These are phyloP conservation scores for Batillaria attramentaria DNA, from an alignment of 1,140 invertebrate genomes.

Conservation along the genomic window DNA sequence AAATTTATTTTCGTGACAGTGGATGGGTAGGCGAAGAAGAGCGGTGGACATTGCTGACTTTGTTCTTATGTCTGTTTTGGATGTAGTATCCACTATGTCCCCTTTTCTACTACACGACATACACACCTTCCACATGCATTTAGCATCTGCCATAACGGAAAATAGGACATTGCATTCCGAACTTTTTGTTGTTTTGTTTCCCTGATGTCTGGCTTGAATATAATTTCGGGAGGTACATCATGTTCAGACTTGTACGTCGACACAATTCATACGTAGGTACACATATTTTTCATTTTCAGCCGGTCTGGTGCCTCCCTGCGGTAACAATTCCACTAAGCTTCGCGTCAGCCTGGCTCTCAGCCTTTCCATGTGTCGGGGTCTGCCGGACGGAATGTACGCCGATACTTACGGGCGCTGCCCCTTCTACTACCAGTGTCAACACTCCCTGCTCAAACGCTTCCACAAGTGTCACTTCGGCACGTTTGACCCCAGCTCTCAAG, in stretches of 20 bases:
- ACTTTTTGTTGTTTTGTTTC: background rate
- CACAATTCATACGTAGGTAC: too few relatives aligned
- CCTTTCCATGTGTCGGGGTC: conserved; percentile 27
- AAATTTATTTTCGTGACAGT: background rate
- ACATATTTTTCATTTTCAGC: background rate
- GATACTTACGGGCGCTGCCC: conserved; percentile 43
- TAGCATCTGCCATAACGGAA: background rate
- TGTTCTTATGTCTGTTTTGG: background rate
- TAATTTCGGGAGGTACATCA: too few relatives aligned
- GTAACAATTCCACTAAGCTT: background rate
- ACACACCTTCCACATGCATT: background rate
- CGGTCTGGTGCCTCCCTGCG: conserved; percentile 7
- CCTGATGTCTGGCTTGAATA: too few relatives aligned
- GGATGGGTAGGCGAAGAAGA: background rate
- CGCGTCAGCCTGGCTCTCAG: background rate
- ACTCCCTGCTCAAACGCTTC: conserved; percentile 19
- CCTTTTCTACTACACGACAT: background rate
- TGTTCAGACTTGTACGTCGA: too few relatives aligned
- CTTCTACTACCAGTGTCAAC: conserved; percentile 39
- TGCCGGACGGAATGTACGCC: conserved; percentile 41
- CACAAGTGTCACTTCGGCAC: conserved; percentile 37
- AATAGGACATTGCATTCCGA: background rate
- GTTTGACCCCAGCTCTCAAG: conserved; percentile 30
- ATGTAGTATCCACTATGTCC: background rate
- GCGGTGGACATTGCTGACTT: background rate